phyloP scores from a whole-genome alignment of 1,140 invertebrate species.

The Acromyrmex echinatior region DNA sequence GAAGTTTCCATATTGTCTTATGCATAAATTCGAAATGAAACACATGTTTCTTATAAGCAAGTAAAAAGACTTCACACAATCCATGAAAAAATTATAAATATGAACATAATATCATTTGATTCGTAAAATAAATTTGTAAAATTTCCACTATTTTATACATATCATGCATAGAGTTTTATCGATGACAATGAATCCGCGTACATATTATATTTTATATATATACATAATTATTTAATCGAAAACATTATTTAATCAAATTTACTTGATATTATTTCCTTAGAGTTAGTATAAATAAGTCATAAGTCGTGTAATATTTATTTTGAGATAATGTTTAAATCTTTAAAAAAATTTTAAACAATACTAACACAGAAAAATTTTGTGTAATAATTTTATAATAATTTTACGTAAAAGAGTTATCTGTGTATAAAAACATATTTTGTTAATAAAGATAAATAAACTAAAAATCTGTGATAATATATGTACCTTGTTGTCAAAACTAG shows the following conservation, averaged over 20 bases:
- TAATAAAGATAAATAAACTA: conserved; percentile 76
- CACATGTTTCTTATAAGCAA: neutral
- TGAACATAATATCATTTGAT: neutral
- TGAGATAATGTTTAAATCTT: conserved; percentile 25
- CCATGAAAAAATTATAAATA: conserved; percentile 38
- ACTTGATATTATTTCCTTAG: neutral
- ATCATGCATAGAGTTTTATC: conserved; percentile 1
- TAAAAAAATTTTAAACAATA: conserved; percentile 5
- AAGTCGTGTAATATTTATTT: conserved; percentile 31
- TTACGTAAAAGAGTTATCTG: conserved; percentile 50
- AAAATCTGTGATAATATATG: conserved; percentile 76
- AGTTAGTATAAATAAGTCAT: neutral
- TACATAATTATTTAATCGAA: conserved; percentile 6
- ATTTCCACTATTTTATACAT: conserved; percentile 38
- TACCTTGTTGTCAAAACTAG: neutral
- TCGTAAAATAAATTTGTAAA: conserved; percentile 3
- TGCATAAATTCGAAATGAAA: conserved; percentile 3
- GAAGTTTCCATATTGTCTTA: neutral
- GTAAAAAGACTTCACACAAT: conserved; percentile 21
- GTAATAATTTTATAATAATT: conserved; percentile 62
- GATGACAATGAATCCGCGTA: neutral
- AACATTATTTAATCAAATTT: neutral
- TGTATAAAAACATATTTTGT: conserved; percentile 82
- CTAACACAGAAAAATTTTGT: neutral
- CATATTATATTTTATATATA: conserved; percentile 14